Evolutionary conservation across 1,140 invertebrate species (phyloP).

Genomic region (Zaprionus inermis): DNA sequence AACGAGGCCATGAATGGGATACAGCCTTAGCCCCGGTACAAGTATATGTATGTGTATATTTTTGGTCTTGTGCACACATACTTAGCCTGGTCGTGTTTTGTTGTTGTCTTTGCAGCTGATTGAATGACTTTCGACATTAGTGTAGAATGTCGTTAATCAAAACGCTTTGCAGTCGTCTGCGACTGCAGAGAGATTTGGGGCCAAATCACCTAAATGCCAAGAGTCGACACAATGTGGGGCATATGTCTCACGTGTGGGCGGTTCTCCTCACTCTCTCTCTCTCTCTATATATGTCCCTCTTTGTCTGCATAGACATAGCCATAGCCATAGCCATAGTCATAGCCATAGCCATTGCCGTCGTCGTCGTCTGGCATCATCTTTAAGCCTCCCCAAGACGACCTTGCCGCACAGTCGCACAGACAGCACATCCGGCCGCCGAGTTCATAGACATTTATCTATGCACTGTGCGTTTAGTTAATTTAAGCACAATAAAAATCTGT

Average conservation of each 20-base stretch:
- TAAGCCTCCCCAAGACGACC: slow-evolving; percentile 17
- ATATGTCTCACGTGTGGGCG: slow-evolving; percentile 34
- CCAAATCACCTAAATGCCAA: slow-evolving; percentile 37
- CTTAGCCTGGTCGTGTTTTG: slow-evolving; percentile 14
- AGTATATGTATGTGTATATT: not conserved
- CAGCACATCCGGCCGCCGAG: slow-evolving; percentile 17
- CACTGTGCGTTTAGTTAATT: slow-evolving; percentile 58
- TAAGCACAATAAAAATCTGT: slow-evolving; percentile 71
- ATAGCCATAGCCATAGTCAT: not conserved
- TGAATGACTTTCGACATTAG: slow-evolving; percentile 82
- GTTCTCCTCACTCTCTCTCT: not conserved
- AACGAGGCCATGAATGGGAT: slow-evolving; percentile 66
- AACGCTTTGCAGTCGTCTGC: slow-evolving; percentile 52
- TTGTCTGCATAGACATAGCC: too few species aligned
- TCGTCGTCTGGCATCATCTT: slow-evolving; percentile 43
- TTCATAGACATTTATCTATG: slow-evolving; percentile 51
- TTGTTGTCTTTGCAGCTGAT: slow-evolving; percentile 54
- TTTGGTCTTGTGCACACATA: slow-evolving; percentile 17
- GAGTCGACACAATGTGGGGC: slow-evolving; percentile 50
- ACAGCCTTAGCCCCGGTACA: slow-evolving; percentile 27
- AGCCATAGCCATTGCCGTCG: not conserved
- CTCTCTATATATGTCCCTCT: not conserved
- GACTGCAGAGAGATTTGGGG: slow-evolving; percentile 26
- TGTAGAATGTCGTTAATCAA: slow-evolving; percentile 77
- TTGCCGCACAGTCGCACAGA: slow-evolving; percentile 26